These are phyloP conservation scores for Laothoe populi DNA, from an alignment of 2,888 invertebrate genomes.

Conservation along the genomic window DNA sequence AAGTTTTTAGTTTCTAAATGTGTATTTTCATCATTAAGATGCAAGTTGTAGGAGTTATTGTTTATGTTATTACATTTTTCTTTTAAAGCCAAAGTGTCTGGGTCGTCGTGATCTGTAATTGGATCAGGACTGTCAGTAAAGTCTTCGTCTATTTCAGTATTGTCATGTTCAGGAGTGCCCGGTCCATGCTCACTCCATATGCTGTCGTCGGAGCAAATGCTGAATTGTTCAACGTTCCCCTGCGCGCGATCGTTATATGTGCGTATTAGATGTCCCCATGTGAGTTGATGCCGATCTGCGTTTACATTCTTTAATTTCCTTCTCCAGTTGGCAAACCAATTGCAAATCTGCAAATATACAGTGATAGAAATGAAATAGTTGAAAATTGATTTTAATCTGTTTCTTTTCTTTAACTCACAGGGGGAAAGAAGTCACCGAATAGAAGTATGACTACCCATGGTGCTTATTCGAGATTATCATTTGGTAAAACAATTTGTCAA, in stretches of 20 bases:
- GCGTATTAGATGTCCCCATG: constrained; percentile 90
- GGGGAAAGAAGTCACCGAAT: too few relatives aligned
- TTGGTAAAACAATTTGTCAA: too few relatives aligned
- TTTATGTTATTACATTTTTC: constrained; percentile 65
- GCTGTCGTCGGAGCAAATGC: constrained; percentile 91
- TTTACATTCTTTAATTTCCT: constrained; percentile 91
- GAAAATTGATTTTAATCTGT: neutral
- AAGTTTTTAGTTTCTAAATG: constrained; percentile 58
- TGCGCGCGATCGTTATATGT: constrained; percentile 90
- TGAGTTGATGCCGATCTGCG: constrained; percentile 87
- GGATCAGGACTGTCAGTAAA: constrained; percentile 61
- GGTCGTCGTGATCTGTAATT: constrained; percentile 56
- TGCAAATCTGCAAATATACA: constrained; percentile 85
- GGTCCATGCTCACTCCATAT: constrained; percentile 90
- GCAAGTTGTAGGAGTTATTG: constrained; percentile 66
- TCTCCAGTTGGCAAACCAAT: constrained; percentile 94
- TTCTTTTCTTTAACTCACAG: neutral
- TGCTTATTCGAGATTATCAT: too few relatives aligned
- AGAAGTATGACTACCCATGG: too few relatives aligned
- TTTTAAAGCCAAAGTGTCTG: constrained; percentile 58
- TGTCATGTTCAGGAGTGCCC: constrained; percentile 54
- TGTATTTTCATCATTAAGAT: constrained; percentile 42
- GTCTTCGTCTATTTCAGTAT: constrained; percentile 57
- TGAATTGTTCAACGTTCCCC: constrained; percentile 92
- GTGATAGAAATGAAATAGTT: constrained; percentile 26